Conservation (phyloP, 2,113 vertebrate genomes). For the Phylloscopus trochilus region DNA sequence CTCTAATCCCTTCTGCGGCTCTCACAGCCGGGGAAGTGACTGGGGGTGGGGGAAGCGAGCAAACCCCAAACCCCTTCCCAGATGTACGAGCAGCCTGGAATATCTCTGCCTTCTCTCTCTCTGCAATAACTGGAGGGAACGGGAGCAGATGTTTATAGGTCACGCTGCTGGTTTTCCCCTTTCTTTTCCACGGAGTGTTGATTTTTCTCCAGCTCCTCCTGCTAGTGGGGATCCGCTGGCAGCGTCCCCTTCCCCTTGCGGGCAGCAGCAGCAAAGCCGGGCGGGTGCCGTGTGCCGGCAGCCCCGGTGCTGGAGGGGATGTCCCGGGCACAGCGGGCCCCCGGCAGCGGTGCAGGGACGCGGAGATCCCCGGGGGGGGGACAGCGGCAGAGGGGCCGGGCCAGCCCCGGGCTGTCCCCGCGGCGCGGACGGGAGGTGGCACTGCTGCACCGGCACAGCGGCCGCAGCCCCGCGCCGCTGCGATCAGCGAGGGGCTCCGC, state of each 20-base stretch:
- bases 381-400: neutral
- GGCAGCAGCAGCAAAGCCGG: neutral
- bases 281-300: rapidly evolving
- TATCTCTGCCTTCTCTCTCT: neutral
- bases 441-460: neutral
- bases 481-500: rapidly evolving
- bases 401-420: neutral
- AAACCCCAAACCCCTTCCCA: neutral
- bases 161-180: neutral
- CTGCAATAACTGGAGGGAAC: neutral
- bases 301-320: neutral
- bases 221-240: rapidly evolving
- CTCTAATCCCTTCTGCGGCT: neutral
- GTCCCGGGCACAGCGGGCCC: neutral
- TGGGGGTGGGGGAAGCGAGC: neutral
- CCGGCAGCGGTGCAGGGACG: neutral
- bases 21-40: neutral
- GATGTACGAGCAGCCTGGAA: neutral
- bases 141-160: constrained; percentile 32
- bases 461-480: neutral
- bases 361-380: rapidly evolving
- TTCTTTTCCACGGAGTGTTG: neutral
- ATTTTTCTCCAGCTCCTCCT: neutral
- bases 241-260: rapidly evolving
- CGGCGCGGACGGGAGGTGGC: constrained; percentile 44